Evolutionary conservation across 2,113 vertebrate species (phyloP).

Genomic region (Variabilichromis moorii): DNA sequence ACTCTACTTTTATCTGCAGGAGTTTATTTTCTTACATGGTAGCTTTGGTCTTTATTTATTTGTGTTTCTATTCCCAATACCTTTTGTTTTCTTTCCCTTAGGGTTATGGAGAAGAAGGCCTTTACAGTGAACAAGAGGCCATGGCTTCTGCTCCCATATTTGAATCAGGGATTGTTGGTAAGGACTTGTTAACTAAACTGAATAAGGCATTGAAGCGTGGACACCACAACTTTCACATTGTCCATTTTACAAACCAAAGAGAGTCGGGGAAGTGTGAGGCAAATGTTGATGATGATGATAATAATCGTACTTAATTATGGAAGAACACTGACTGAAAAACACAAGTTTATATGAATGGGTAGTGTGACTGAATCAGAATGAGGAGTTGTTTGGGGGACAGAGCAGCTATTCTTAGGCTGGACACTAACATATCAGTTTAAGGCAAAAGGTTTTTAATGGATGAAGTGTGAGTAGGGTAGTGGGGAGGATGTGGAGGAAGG

Average conservation of each 20-base stretch:
- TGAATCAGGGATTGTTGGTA: slow-evolving; percentile 82
- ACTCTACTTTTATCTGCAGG: background rate
- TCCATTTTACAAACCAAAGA: background rate
- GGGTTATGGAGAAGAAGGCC: slow-evolving; percentile 79
- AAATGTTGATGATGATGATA: background rate
- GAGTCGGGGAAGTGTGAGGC: background rate
- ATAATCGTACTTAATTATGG: background rate
- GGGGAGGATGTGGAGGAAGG: slow-evolving; percentile 53
- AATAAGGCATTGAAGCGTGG: background rate
- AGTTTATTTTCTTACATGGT: background rate
- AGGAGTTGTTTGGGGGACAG: background rate
- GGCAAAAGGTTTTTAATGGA: slow-evolving; percentile 37
- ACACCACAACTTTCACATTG: background rate
- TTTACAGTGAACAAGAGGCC: slow-evolving; percentile 79
- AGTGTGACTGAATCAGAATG: slow-evolving; percentile 2
- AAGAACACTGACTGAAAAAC: background rate
- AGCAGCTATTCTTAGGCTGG: background rate
- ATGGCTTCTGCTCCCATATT: slow-evolving; percentile 79
- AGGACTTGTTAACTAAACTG: slow-evolving; percentile 38
- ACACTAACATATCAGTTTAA: slow-evolving; percentile 24
- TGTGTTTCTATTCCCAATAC: background rate
- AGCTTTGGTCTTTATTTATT: background rate
- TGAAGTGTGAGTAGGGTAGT: slow-evolving; percentile 29
- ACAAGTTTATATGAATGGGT: background rate
- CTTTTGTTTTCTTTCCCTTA: slow-evolving; percentile 33